Evolutionary conservation across 2,888 invertebrate species (phyloP), one percentile per base, ranked within the genome.

Genomic region (Nematopogon swammerdamellus): DNA sequence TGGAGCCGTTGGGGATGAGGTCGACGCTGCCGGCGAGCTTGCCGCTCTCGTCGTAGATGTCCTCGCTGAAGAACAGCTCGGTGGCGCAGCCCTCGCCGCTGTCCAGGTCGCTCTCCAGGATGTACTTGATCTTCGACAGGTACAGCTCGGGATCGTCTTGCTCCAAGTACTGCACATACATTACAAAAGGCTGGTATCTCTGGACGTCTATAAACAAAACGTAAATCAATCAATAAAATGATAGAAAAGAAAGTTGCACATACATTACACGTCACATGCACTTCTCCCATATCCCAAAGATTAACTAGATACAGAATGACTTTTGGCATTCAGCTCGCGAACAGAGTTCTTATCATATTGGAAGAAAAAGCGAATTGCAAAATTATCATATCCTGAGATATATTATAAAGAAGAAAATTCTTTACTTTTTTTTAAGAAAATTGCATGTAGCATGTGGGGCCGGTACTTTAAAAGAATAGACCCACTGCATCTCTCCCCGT

Each of bases 81-180:
- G 93, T 87, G 19, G 82, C 84, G 5, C 81, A 81, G 0, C 65
- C 59, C 49, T 88, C 89, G 20, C 79, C 77, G 47, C 82, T 75
- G 66, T 93, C 92, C 55, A 95, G 86, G 72, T 95, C 92, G 55
- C 95, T 92, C 61, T 96, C 95, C 58, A 95, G 74, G 55, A 97
- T 89, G 69, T 95, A 96, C 66, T 93, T 93, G 44, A 96, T 89
- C 80, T 96, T 96, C n/a, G 91, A 89, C 54, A 94, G 75, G 73
- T 94, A 96, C 51, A 96, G 76, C 70, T 95, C 95, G 0, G 96
- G 95, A 74, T 96, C 96, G 65, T 97, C 96, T 72, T 95, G 94
- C 66, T 96, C 95, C 71, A 96, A 96, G 70, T 96, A 93, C 91
- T 93, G 66, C 1, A 70, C 17, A n/a, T n/a, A n/a, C n/a, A n/a